A percentile compares a stretch with the other conserved stretches of the same genome.
Evolutionary conservation across 2,888 invertebrate genomes (phyloP).

Genomic region (Dione vanillae): DNA sequence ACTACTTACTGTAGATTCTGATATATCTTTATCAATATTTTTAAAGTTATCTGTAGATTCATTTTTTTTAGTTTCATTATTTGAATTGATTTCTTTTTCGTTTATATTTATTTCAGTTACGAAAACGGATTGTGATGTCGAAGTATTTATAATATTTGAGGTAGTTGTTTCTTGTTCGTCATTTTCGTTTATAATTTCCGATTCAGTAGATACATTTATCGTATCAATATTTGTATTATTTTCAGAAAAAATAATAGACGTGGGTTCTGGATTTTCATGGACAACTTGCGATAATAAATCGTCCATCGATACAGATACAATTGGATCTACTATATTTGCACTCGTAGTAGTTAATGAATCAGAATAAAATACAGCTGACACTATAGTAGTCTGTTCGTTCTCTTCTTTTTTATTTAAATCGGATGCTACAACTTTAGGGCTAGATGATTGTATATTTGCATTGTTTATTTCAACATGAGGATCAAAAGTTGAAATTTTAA

Average conservation of each 20-base stretch:
- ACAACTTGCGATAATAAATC: constrained; percentile 80
- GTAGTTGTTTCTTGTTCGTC: constrained; percentile 39
- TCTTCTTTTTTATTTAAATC: neutral
- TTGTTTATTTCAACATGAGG: constrained; percentile 56
- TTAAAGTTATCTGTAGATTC: neutral
- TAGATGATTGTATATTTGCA: constrained; percentile 39
- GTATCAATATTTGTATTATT: constrained; percentile 37
- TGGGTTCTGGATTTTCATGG: constrained; percentile 54
- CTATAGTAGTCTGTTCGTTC: constrained; percentile 47
- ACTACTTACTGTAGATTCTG: neutral
- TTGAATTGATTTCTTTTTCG: constrained; percentile 15
- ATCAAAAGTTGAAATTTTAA: constrained; percentile 74
- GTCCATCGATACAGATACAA: constrained; percentile 77
- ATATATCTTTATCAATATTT: neutral
- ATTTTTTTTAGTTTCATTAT: constrained; percentile 13
- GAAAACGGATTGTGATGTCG: neutral
- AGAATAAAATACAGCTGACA: constrained; percentile 47
- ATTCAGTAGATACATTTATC: constrained; percentile 52
- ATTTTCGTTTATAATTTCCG: constrained; percentile 48
- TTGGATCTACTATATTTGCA: constrained; percentile 64
- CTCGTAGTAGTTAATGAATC: constrained; percentile 39
- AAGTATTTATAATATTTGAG: constrained; percentile 1
- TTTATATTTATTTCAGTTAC: constrained; percentile 6
- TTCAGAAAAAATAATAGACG: constrained; percentile 34
- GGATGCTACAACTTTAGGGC: neutral